Evolutionary conservation across 2,888 invertebrate genomes (phyloP).

Genomic region (Seira sanloemensis): DNA sequence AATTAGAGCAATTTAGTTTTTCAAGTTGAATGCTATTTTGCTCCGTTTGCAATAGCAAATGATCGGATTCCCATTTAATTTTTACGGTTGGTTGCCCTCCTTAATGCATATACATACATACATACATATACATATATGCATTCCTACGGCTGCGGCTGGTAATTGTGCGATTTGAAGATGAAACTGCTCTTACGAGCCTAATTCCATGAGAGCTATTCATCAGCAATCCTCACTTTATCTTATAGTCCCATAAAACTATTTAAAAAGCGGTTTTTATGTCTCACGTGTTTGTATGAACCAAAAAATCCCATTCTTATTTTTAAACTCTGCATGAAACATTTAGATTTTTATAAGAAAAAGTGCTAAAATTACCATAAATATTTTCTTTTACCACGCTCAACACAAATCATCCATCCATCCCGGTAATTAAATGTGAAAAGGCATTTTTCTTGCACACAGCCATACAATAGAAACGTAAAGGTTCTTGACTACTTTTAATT

Average conservation of each 20-base stretch:
- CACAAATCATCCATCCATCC: slow-evolving; percentile 25
- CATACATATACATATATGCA: too few species aligned
- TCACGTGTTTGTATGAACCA: too few species aligned
- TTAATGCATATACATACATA: slow-evolving; percentile 37
- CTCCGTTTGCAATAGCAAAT: neutral
- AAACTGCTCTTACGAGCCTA: too few species aligned
- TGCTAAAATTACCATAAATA: slow-evolving; percentile 44
- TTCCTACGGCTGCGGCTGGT: too few species aligned
- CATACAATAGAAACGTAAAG: slow-evolving; percentile 49
- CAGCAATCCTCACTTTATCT: too few species aligned
- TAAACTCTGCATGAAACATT: too few species aligned
- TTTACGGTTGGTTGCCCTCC: slow-evolving; percentile 55
- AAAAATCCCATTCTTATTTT: too few species aligned
- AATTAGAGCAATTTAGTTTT: neutral
- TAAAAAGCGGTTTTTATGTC: too few species aligned
- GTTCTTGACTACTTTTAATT: slow-evolving; percentile 62
- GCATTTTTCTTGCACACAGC: slow-evolving; percentile 19
- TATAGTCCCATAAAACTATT: too few species aligned
- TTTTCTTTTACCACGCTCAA: slow-evolving; percentile 43
- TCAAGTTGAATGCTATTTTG: neutral
- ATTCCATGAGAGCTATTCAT: too few species aligned
- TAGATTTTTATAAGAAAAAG: neutral
- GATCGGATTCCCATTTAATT: slow-evolving; percentile 65
- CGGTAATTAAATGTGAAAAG: slow-evolving; percentile 41
- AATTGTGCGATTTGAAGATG: too few species aligned